Percentiles rank a stretch among this genome's conserved stretches.
Evolutionary conservation across 2,113 vertebrate species (phyloP).

Genomic region (Bos javanicus): DNA sequence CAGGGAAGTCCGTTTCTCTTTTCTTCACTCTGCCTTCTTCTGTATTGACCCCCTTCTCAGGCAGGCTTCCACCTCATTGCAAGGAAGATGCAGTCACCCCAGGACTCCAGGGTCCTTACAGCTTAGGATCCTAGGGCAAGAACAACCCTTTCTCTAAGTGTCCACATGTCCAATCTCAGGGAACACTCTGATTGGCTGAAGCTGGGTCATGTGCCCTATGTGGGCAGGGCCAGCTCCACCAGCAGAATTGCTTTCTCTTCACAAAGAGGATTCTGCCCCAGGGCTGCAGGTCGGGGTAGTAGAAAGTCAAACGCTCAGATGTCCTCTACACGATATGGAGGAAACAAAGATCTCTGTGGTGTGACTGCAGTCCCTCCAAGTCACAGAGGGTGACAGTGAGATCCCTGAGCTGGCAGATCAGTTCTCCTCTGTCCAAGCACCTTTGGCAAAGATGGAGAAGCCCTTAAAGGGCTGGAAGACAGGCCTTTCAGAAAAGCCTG

Average conservation of each 20-base stretch:
- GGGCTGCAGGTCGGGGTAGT: no score
- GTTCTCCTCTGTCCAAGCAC: background rate
- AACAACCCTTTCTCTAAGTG: background rate
- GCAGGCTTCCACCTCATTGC: accelerated
- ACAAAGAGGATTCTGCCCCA: background rate
- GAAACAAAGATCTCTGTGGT: background rate
- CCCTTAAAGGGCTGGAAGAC: background rate
- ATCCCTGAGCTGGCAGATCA: background rate
- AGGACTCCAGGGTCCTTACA: background rate
- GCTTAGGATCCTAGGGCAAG: background rate
- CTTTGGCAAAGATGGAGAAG: accelerated
- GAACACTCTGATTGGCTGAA: background rate
- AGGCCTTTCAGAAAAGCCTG: background rate
- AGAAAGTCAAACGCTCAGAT: background rate
- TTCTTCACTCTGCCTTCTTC: background rate
- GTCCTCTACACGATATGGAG: background rate
- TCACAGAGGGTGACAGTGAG: background rate
- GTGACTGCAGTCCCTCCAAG: no score
- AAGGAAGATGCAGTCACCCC: background rate
- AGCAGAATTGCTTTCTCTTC: background rate
- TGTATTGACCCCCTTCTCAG: no score
- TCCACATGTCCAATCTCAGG: background rate
- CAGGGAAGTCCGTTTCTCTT: background rate
- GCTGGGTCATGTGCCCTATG: accelerated
- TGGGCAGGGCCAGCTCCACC: background rate